Base-by-base conservation (phyloP, 2,888 invertebrate genomes). In the Drosophila mimica region DNA sequence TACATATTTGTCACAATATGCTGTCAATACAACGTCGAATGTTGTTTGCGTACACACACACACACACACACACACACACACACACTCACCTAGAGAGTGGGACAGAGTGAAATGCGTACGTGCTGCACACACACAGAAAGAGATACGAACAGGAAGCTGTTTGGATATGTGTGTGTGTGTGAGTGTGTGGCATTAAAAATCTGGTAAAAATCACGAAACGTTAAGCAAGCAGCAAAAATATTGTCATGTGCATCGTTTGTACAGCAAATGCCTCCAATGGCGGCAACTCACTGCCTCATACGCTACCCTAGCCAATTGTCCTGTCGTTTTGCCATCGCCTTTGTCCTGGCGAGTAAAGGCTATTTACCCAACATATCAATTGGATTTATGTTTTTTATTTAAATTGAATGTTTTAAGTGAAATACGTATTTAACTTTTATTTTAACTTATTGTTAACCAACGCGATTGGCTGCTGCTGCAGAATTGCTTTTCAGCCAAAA, bases 151-250 rank as follows among this genome's bases (percentile, higher is more conserved):
- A 59, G 62, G 60, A 68, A 71, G 59, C 60, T 53, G 67, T 49
- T 48, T 36, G 52, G 46, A 38, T 64, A 57, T 43, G 58, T 58
- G 63, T 52, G 69, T 54, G 69, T 67, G 63, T 73, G 72, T 54
- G 69, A 62, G 63, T 73, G 72, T 67, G 70, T 60, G 74, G 76
- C 86, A 80, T 85, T 89, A 81, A 83, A 88, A 87, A 84, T 88
- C 87, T 81, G 88, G 76, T 76, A 87, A 86, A 88, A 88, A 88
- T 88, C 90, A 90, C 87, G 90, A 87, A 88, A 81, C 79, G 89
- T 80, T 87, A 88, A 88, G 78, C 88, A 87, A 83, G 76, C 80
- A 80, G 77, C 82, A 86, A 86, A 86, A 86, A 86, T 82, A 88
- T 88, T 85, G 88, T 85, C 85, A 86, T 82, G 82, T 86, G 80